Percentiles rank a stretch among this genome's conserved stretches.
These are phyloP conservation scores for Turnix velox DNA, from an alignment of 2,113 vertebrate species.

Conservation along the genomic window DNA sequence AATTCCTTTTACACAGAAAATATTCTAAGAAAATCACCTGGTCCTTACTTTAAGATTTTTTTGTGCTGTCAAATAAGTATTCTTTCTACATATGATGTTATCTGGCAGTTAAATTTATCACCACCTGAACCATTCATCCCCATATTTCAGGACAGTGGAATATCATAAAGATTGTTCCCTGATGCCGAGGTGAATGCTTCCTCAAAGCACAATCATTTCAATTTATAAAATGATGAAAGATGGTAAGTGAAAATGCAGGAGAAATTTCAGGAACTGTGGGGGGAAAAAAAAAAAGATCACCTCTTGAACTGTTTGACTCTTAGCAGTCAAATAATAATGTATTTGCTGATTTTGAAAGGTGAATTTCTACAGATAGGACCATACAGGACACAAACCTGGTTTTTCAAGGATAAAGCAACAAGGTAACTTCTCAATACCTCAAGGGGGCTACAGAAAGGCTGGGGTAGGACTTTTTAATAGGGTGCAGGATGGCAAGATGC, in stretches of 20 bases:
- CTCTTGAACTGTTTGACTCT: constrained; percentile 24
- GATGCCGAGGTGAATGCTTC: constrained; percentile 17
- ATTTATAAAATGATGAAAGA: constrained; percentile 46
- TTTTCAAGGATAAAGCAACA: too few relatives aligned
- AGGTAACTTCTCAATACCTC: too few relatives aligned
- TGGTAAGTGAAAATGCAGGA: not conserved
- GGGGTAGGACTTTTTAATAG: too few relatives aligned
- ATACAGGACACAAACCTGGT: not conserved
- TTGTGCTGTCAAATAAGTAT: not conserved
- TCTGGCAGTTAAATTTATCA: constrained; percentile 20
- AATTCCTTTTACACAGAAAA: constrained; percentile 10
- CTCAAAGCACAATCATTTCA: constrained; percentile 60
- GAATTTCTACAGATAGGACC: not conserved
- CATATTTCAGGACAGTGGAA: constrained; percentile 42
- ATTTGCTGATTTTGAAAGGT: constrained; percentile 1
- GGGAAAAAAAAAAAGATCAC: not conserved
- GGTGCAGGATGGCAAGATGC: too few relatives aligned
- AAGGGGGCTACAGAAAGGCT: too few relatives aligned
- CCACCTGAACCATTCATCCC: constrained; percentile 15
- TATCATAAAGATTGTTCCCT: constrained; percentile 40
- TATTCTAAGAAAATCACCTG: constrained; percentile 23
- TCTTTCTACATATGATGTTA: not conserved
- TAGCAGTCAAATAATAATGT: not conserved
- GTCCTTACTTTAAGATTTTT: not conserved
- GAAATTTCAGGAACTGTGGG: constrained; percentile 22